Conservation (phyloP, 1,140 invertebrate species). For the Drosophila novamexicana region DNA sequence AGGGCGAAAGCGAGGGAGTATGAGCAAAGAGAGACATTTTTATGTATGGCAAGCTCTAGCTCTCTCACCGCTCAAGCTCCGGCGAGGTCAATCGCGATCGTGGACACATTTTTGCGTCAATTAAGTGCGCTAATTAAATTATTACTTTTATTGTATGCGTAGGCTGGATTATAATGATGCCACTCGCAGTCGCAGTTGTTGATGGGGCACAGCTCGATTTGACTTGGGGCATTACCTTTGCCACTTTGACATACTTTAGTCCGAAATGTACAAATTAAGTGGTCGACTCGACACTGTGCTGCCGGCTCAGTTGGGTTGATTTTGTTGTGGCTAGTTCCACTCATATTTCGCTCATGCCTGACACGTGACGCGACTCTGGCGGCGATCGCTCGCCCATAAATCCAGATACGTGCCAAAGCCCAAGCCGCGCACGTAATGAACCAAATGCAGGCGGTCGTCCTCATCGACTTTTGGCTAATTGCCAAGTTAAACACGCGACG, state of each 20-base stretch:
- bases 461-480: constrained; percentile 65
- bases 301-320: not conserved
- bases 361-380: constrained; percentile 31
- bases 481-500: constrained; percentile 64
- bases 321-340: not conserved
- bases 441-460: constrained; percentile 26
- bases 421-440: constrained; percentile 40
- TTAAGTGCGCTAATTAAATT: constrained; percentile 77
- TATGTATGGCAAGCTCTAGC: not conserved
- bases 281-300: constrained; percentile 1
- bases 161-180: constrained; percentile 54
- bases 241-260: constrained; percentile 43
- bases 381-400: constrained; percentile 48
- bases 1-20: too few species aligned
- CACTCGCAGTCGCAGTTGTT: not conserved
- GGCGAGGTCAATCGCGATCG: too few species aligned
- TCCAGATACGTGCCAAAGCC: constrained; percentile 61
- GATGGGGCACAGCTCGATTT: constrained; percentile 16
- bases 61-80: not conserved
- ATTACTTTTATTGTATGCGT: constrained; percentile 61
- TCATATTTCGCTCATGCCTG: constrained; percentile 19
- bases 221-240: constrained; percentile 48
- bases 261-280: constrained; percentile 35
- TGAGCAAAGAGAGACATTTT: too few species aligned
- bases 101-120: constrained; percentile 61